Evolutionary conservation across 2,888 invertebrate genomes (phyloP), one percentile per base, ranked within the genome.

Genomic region (Lydus trimaculatus): DNA sequence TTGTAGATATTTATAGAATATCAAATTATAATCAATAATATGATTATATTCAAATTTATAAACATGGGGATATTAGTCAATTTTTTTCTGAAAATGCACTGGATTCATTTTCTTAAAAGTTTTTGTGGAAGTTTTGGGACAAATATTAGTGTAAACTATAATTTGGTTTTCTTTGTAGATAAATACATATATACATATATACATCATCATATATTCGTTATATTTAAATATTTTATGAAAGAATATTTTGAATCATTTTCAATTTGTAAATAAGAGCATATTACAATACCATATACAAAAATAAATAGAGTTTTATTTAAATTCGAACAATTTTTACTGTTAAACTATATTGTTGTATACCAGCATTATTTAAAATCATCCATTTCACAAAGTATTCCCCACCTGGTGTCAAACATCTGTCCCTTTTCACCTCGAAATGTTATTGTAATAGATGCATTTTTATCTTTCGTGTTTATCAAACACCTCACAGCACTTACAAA

Each of bases 341-440:
- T 28, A 28, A 28, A 28, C 28, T 28, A 6, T 7, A 28, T 28
- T 2, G 3, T 4, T 28, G 11, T 11, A 33, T 43, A 43, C 20
- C 20, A 20, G 48, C 20, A 52, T 52, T 52, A 23, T 52, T 25
- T 25, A 52, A 13, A 52, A 52, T 25, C 52, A 13, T 25, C 52
- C 52, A 52, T 52, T 52, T 11, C 3, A 13, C 52, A 11, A 15
- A 65, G 67, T 63, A 43, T 17, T 61, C 56, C 69, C 64, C 80
- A 80, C 79, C 80, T 80, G 80, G 80, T 75, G 73, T 70, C 66
- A 48, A 69, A 76, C 80, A 80, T 77, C 79, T 80, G 79, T 76
- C 70, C 71, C 74, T 73, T 77, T 74, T 78, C 76, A 72, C 72
- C 73, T 71, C n/a, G 75, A 77, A 78, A 75, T 78, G 77, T 79